Percentiles rank a stretch among this genome's conserved stretches.
phyloP scores from a whole-genome alignment of 2,797 vertebrate species.

The Cirrhinus mrigala region DNA sequence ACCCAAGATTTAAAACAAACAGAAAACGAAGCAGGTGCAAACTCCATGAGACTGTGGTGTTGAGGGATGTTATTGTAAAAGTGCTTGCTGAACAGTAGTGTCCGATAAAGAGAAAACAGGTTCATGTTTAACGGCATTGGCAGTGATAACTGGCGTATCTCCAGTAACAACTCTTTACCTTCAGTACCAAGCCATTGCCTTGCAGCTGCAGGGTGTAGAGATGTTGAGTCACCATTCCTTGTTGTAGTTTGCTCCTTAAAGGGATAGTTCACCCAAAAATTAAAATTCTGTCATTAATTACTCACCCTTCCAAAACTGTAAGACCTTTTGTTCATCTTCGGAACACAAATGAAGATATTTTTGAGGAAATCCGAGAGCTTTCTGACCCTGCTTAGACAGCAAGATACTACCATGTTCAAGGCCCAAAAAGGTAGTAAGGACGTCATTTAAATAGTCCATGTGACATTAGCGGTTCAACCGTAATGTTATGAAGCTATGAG shows the following conservation, averaged over 20 bases:
- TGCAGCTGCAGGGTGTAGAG: not conserved
- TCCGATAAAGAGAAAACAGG: not conserved
- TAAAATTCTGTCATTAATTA: too few species aligned
- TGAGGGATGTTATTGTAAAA: slow-evolving; percentile 30
- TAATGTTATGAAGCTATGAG: too few species aligned
- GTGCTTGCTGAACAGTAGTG: not conserved
- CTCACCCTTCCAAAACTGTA: too few species aligned
- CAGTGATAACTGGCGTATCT: not conserved
- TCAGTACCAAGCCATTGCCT: not conserved
- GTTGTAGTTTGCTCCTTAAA: not conserved
- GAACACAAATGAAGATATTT: too few species aligned
- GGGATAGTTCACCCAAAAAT: too few species aligned
- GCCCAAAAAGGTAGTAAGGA: too few species aligned
- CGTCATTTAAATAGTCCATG: too few species aligned
- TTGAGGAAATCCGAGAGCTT: too few species aligned
- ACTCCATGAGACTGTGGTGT: not conserved
- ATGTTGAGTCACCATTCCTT: not conserved
- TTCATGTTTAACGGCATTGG: slow-evolving; percentile 6
- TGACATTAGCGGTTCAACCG: too few species aligned
- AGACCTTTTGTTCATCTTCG: too few species aligned
- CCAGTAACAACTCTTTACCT: slow-evolving; percentile 5
- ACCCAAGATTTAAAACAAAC: slow-evolving; percentile 39
- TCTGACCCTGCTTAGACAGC: too few species aligned
- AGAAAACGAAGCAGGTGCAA: slow-evolving; percentile 22
- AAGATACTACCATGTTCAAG: too few species aligned